Conservation (phyloP, 2,113 vertebrate genomes). For the Prunella himalayana region DNA sequence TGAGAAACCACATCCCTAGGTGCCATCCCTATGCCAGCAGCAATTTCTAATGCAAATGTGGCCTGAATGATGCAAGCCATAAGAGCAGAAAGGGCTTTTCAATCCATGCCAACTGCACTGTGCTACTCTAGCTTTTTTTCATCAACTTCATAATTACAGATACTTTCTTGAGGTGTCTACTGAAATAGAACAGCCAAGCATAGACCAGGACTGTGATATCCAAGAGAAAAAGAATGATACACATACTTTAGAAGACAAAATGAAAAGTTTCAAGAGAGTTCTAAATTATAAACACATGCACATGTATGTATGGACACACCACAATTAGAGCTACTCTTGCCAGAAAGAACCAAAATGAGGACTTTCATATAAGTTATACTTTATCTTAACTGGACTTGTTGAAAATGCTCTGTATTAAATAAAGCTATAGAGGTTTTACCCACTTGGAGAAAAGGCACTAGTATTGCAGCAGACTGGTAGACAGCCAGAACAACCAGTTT, state of each 20-base stretch:
- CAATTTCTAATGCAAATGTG: not conserved
- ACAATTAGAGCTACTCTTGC: not conserved
- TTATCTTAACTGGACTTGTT: not conserved
- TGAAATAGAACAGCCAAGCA: not conserved
- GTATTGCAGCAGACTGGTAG: not conserved
- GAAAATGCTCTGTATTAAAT: slow-evolving; percentile 1
- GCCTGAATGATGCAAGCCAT: not conserved
- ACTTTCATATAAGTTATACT: not conserved
- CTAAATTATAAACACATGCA: not conserved
- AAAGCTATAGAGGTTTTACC: not conserved
- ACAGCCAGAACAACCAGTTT: not conserved
- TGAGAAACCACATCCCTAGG: not conserved
- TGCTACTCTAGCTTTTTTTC: not conserved
- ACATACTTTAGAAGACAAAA: not conserved
- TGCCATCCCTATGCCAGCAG: not conserved
- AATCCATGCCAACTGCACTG: not conserved
- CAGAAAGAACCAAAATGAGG: not conserved
- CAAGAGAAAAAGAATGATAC: not conserved
- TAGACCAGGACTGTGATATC: not conserved
- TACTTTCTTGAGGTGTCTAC: not conserved
- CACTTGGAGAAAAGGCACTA: not conserved
- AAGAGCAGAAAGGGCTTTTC: not conserved
- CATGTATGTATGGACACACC: not conserved
- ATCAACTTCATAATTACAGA: not conserved
- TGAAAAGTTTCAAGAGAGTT: not conserved